Evolutionary conservation across 92 coral and sea anemone genomes (phyloP).

Genomic region (Bergia sp.): DNA sequence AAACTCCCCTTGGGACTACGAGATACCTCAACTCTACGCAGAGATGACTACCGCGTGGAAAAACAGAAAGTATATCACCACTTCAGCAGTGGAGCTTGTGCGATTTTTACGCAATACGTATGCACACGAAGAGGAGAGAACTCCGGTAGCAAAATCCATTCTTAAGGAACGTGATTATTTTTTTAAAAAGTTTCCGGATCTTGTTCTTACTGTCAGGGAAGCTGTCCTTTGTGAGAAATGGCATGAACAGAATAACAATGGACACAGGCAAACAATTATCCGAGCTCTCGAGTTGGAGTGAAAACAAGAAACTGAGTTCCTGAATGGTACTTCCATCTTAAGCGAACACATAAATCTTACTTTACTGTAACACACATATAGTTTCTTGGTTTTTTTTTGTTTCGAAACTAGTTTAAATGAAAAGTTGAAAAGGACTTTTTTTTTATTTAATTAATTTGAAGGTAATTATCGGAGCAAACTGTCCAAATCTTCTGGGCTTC

Average conservation of each 20-base stretch:
- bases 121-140: conserved; percentile 68
- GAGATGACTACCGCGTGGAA: conserved; percentile 59
- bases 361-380: too few species aligned
- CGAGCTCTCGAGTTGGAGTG: conserved; percentile 2
- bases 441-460: too few species aligned
- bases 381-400: too few species aligned
- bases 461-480: too few species aligned
- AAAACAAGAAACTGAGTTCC: not conserved
- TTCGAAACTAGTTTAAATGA: too few species aligned
- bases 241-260: conserved; percentile 11
- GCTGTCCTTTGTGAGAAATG: conserved; percentile 47
- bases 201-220: conserved; percentile 58
- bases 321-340: not conserved
- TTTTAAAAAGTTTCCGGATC: conserved; percentile 52
- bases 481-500: too few species aligned
- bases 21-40: conserved; percentile 24
- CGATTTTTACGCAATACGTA: conserved; percentile 71
- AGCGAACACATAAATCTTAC: not conserved
- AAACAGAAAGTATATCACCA: conserved; percentile 51
- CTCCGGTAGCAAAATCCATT: conserved; percentile 13
- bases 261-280: conserved; percentile 30
- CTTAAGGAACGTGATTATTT: conserved; percentile 39
- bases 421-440: too few species aligned
- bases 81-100: conserved; percentile 51
- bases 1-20: conserved; percentile 26